These are phyloP conservation scores for Trachelus troglodyta DNA, from an alignment of 2,888 invertebrate genomes.

Conservation along the genomic window DNA sequence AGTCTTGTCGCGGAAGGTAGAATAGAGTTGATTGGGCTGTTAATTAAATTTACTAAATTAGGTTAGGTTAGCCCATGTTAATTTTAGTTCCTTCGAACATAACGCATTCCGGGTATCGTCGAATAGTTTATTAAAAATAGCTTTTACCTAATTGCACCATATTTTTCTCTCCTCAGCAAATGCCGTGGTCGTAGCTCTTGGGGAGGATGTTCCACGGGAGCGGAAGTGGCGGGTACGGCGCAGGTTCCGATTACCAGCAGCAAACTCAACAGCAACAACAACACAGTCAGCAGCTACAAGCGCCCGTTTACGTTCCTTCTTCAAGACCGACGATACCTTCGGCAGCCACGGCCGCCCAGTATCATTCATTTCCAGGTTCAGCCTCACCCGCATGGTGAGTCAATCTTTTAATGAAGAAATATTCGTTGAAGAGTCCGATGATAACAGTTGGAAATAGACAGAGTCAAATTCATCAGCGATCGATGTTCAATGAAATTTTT, in stretches of 20 bases:
- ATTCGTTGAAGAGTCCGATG: neutral
- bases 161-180: constrained; percentile 35
- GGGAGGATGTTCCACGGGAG: constrained; percentile 65
- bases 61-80: too few species aligned
- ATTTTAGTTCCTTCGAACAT: too few species aligned
- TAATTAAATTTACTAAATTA: neutral
- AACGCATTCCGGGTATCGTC: too few species aligned
- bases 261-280: constrained; percentile 54
- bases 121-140: neutral
- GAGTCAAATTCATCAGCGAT: neutral
- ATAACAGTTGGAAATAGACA: neutral
- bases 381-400: constrained; percentile 62
- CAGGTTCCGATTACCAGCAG: constrained; percentile 62
- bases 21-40: neutral
- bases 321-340: constrained; percentile 71
- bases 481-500: neutral
- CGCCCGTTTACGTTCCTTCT: constrained; percentile 78
- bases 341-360: constrained; percentile 68
- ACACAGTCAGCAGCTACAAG: constrained; percentile 64
- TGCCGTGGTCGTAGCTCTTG: constrained; percentile 41
- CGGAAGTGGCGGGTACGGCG: constrained; percentile 63
- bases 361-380: constrained; percentile 62
- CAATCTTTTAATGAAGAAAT: neutral
- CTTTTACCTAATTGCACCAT: neutral
- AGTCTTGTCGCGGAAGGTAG: neutral